Conservation (phyloP, 1,140 invertebrate species). For the Gonatopus flavifemur region DNA sequence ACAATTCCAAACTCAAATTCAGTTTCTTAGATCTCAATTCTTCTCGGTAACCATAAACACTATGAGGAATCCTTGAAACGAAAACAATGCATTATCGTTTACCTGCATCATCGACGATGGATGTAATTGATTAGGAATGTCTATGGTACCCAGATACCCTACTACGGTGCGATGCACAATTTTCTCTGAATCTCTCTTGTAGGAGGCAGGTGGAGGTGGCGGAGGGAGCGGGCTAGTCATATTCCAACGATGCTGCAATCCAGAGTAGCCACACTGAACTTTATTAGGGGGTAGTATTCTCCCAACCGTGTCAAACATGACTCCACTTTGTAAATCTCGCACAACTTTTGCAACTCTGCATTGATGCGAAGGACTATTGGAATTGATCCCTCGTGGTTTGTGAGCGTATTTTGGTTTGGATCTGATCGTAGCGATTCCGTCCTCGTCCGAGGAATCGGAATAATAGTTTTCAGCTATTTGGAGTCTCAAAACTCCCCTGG, state of each 20-base stretch:
- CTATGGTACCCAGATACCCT: slow-evolving; percentile 92
- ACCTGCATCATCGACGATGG: slow-evolving; percentile 72
- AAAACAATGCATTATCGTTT: too few species aligned
- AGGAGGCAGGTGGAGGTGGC: slow-evolving; percentile 49
- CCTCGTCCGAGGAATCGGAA: slow-evolving; percentile 82
- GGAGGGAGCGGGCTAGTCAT: slow-evolving; percentile 49
- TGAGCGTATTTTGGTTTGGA: slow-evolving; percentile 69
- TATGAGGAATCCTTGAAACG: too few species aligned
- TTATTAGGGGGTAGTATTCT: slow-evolving; percentile 31
- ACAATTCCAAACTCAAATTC: too few species aligned
- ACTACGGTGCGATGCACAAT: slow-evolving; percentile 83
- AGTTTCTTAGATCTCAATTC: too few species aligned
- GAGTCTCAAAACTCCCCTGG: slow-evolving; percentile 75
- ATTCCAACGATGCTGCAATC: slow-evolving; percentile 51
- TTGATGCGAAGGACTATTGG: slow-evolving; percentile 39
- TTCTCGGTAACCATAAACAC: too few species aligned
- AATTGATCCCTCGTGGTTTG: slow-evolving; percentile 49
- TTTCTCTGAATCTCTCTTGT: slow-evolving; percentile 58
- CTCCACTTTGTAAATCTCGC: slow-evolving; percentile 60
- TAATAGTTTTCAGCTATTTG: slow-evolving; percentile 89
- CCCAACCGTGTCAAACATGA: slow-evolving; percentile 53
- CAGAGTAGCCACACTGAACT: slow-evolving; percentile 39
- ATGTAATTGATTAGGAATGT: slow-evolving; percentile 86
- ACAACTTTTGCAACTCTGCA: slow-evolving; percentile 61
- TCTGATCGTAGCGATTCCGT: slow-evolving; percentile 58